Percentiles rank a stretch among this genome's conserved stretches.
Evolutionary conservation across 2,797 vertebrate genomes (phyloP).

Genomic region (Dermochelys coriacea): DNA sequence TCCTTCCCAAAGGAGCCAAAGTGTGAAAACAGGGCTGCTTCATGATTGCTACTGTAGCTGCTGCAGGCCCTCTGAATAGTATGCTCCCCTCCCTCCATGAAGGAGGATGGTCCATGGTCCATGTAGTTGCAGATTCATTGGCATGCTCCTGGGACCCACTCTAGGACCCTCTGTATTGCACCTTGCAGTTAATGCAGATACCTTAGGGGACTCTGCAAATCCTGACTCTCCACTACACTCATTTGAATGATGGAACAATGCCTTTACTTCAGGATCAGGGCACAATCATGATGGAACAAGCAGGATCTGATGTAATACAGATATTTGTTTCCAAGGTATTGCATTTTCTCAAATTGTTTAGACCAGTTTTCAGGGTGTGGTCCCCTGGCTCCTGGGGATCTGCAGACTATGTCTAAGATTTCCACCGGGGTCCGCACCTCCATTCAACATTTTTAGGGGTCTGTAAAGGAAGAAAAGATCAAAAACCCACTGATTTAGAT

Average conservation of each 20-base stretch:
- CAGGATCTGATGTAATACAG: not conserved
- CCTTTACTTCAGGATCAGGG: not conserved
- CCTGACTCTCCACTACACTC: not conserved
- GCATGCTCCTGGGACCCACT: not conserved
- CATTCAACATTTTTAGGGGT: not conserved
- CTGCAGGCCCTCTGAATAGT: not conserved
- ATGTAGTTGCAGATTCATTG: not conserved
- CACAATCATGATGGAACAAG: not conserved
- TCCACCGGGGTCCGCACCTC: not conserved
- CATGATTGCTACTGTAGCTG: accelerated
- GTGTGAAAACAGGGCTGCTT: accelerated
- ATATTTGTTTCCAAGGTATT: accelerated
- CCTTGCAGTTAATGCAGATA: not conserved
- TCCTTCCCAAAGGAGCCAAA: not conserved
- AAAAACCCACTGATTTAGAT: not conserved
- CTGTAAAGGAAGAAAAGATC: not conserved
- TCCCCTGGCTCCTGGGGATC: not conserved
- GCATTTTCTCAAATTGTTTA: accelerated
- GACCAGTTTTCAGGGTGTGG: not conserved
- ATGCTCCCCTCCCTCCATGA: accelerated
- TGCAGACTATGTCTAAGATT: not conserved
- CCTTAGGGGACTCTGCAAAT: not conserved
- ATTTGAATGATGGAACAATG: not conserved
- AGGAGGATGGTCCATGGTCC: accelerated
- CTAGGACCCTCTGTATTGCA: not conserved